Evolutionary conservation across 2,888 invertebrate species (phyloP).

Genomic region (Ellobium chinense): DNA sequence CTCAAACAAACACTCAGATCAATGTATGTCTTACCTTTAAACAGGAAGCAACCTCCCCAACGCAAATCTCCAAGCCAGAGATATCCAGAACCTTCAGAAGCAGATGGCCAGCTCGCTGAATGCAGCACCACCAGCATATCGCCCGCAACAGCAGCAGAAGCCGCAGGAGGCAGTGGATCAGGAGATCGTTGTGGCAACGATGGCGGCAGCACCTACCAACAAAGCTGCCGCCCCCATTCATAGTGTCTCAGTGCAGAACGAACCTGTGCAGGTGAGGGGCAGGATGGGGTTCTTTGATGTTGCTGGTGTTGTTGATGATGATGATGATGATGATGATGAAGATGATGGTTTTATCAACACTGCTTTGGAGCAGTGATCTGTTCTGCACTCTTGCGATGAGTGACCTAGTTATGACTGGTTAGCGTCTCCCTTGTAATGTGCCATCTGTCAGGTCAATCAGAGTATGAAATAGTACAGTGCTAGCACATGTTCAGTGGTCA

Average conservation of each 20-base stretch:
- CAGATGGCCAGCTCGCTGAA: slow-evolving; percentile 7
- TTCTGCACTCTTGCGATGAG: no score
- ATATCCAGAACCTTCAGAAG: slow-evolving; percentile 42
- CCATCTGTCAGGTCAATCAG: no score
- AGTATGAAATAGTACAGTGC: no score
- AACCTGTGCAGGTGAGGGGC: slow-evolving; percentile 28
- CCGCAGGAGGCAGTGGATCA: slow-evolving; percentile 13
- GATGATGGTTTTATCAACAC: no score
- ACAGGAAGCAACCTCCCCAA: slow-evolving; percentile 9
- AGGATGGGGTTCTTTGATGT: background rate
- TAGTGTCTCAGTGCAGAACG: slow-evolving; percentile 46
- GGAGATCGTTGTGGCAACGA: slow-evolving; percentile 32
- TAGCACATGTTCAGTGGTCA: no score
- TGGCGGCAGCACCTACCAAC: slow-evolving; percentile 14
- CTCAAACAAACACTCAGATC: no score
- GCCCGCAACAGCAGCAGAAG: slow-evolving; percentile 41
- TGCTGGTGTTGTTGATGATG: background rate
- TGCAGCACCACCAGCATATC: slow-evolving; percentile 13
- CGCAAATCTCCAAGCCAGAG: background rate
- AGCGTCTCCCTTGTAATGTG: no score
- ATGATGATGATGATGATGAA: background rate
- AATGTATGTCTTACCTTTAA: no score
- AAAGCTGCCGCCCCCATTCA: slow-evolving; percentile 30
- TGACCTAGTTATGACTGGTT: no score
- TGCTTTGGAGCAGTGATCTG: no score